Percentiles rank a stretch among this genome's conserved stretches.
Conservation (phyloP, 2,888 invertebrate genomes). For the Dryobotodes eremita region DNA sequence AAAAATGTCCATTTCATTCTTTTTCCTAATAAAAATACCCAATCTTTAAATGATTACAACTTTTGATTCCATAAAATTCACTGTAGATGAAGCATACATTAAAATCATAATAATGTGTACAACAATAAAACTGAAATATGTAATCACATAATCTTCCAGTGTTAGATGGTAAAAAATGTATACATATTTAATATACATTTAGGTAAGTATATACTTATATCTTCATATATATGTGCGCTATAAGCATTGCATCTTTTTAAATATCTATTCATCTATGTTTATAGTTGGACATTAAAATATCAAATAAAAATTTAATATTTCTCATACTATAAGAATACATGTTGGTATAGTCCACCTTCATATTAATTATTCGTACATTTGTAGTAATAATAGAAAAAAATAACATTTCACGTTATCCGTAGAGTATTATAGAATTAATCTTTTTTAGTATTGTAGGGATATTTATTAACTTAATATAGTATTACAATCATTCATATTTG, state of each 20-base stretch:
- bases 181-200: slow-evolving; percentile 2
- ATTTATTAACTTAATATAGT: slow-evolving; percentile 11
- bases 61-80: background rate
- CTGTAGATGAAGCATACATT: background rate
- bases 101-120: background rate
- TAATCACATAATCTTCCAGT: slow-evolving; percentile 87
- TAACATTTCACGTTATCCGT: slow-evolving; percentile 2
- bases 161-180: slow-evolving; percentile 65
- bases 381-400: background rate
- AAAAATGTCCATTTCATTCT: slow-evolving; percentile 72
- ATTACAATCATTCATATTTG: slow-evolving; percentile 80
- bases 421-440: slow-evolving; percentile 26
- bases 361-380: background rate
- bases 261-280: background rate
- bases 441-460: slow-evolving; percentile 19
- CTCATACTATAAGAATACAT: background rate
- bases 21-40: slow-evolving; percentile 1
- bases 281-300: background rate
- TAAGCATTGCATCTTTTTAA: background rate
- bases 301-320: background rate
- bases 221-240: background rate
- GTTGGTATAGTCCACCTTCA: too few relatives aligned
- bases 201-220: background rate
- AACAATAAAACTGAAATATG: slow-evolving; percentile 62
- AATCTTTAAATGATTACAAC: background rate